Evolutionary conservation across 2,113 vertebrate species (phyloP), one percentile per base, ranked within the genome.

Genomic region (Pelecanoides urinatrix): DNA sequence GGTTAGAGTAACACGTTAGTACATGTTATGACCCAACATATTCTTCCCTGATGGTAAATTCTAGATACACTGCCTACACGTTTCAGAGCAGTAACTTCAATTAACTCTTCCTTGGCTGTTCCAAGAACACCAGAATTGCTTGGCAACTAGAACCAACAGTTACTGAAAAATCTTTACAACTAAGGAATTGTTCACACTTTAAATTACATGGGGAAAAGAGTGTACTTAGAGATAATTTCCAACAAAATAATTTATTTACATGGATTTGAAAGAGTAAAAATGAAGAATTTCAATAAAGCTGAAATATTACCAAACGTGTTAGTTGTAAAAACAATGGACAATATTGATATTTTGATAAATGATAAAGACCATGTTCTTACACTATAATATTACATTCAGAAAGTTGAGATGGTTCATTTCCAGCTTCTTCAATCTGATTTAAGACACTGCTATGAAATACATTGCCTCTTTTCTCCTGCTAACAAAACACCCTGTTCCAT

Each of bases 1-100:
- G 0, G 3, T 9, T 8, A 4, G 3, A 49, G 9, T 10, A n/a
- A 53, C 18, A 52, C 26, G 38, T n/a, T n/a, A n/a, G n/a, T 58
- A 20, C 8, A 5, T 2, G 2, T 13, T 9, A 53, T 7, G 21
- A 49, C 20, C 30, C 32, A 45, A 19, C 14, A 40, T 8, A 21
- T n/a, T 14, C 9, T 53, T 44, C 16, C 10, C 20, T 14, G 49
- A 38, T 0, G 13, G 0, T 21, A 47, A 63, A 22, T 25, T 49
- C 32, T 53, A 78, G 9, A 36, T 16, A 22, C 2, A 7, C 11
- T 49, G 20, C 20, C 65, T 13, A 34, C 17, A 49, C 11, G 15
- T 74, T 86, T 22, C 20, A 40, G 50, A 91, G 34, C 1, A 2
- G 2, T 44, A 40, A 77, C 34, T 77, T n/a, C 21, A 42, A 58